A percentile compares a stretch with the other conserved stretches of the same genome.
These are phyloP conservation scores for Drosophila kambysellisi DNA, from an alignment of 2,888 invertebrate species.

Conservation along the genomic window DNA sequence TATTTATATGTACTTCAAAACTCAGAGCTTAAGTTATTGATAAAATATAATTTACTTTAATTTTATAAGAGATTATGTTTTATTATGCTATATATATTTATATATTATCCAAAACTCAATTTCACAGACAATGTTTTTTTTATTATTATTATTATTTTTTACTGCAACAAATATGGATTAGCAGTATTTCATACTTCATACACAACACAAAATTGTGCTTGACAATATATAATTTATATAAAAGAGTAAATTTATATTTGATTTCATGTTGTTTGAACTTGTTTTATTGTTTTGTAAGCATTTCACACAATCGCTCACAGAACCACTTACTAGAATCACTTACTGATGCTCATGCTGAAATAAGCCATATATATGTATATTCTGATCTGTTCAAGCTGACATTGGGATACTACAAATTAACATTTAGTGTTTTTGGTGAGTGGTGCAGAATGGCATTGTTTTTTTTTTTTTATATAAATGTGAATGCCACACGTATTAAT, in stretches of 20 bases:
- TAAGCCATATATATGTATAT: conserved; percentile 30
- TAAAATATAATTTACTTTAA: conserved; percentile 5
- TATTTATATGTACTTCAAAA: not conserved
- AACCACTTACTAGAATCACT: conserved; percentile 23
- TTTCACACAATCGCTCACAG: conserved; percentile 25
- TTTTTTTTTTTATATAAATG: conserved; percentile 56
- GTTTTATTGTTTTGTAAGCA: conserved; percentile 10
- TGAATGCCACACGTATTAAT: conserved; percentile 43
- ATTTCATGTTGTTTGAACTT: conserved; percentile 20
- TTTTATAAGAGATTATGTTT: not conserved
- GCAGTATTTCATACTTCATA: not conserved
- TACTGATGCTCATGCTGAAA: conserved; percentile 9
- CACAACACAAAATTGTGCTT: conserved; percentile 75
- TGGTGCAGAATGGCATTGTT: conserved; percentile 55
- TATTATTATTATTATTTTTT: not conserved
- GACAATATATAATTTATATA: conserved; percentile 84
- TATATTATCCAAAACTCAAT: not conserved
- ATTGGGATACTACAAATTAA: conserved; percentile 60
- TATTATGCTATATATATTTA: not conserved
- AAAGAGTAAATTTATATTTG: conserved; percentile 33
- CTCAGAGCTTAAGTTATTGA: not conserved
- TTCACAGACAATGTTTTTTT: not conserved
- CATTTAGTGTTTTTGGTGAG: conserved; percentile 50
- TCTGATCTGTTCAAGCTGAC: conserved; percentile 43
- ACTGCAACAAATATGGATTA: not conserved